phyloP scores from a whole-genome alignment of 2,888 invertebrate species.

The Lydus trimaculatus region DNA sequence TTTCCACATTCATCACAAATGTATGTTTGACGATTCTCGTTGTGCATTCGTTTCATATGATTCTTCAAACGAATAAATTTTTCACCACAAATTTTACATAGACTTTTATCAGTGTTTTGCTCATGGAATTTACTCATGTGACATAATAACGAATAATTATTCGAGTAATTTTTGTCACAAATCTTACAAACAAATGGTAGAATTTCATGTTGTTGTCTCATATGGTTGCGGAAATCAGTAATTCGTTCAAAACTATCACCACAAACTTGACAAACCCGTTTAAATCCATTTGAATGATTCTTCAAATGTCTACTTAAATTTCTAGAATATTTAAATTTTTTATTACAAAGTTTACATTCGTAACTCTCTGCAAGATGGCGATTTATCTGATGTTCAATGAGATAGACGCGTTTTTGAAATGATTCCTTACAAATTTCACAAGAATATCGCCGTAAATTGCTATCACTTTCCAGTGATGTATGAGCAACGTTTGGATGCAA shows the following conservation, averaged over 20 bases:
- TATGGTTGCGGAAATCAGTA: background rate
- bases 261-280: background rate
- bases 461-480: background rate
- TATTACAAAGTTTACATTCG: background rate
- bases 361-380: background rate
- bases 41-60: background rate
- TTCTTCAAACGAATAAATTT: slow-evolving; percentile 31
- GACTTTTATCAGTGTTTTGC: slow-evolving; percentile 45
- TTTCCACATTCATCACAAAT: slow-evolving; percentile 53
- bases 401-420: background rate
- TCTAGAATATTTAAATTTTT: background rate
- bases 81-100: slow-evolving; percentile 49
- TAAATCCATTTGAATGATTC: background rate
- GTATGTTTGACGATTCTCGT: slow-evolving; percentile 28
- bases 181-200: slow-evolving; percentile 45
- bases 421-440: background rate
- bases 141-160: slow-evolving; percentile 43
- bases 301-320: background rate
- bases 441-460: background rate
- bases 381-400: background rate
- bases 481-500: background rate
- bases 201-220: slow-evolving; percentile 6
- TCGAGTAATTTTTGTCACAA: slow-evolving; percentile 44
- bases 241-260: background rate
- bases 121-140: slow-evolving; percentile 42